Conservation (phyloP, 2,888 invertebrate genomes). For the Calliscelio sp. region DNA sequence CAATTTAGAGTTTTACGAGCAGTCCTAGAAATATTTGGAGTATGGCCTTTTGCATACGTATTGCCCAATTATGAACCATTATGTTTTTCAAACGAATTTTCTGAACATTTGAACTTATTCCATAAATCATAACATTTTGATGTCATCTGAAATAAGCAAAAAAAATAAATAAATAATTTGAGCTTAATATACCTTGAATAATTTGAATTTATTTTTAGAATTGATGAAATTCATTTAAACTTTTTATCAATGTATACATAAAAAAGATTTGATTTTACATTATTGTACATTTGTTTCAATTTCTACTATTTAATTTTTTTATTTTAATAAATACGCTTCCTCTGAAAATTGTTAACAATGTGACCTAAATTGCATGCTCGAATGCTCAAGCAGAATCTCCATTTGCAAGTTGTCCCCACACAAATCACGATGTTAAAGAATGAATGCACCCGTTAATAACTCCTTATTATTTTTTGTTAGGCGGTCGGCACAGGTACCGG, state of each 20-base stretch:
- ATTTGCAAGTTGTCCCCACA: constrained; percentile 37
- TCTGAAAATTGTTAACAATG: constrained; percentile 3
- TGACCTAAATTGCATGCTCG: constrained; percentile 33
- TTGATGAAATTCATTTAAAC: no score
- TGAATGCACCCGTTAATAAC: constrained; percentile 43
- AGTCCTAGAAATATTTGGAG: neutral
- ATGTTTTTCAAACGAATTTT: neutral
- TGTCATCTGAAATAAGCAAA: no score
- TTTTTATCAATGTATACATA: no score
- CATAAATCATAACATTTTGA: neutral
- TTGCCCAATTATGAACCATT: neutral
- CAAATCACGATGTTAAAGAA: constrained; percentile 34
- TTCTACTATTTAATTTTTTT: no score
- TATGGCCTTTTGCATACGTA: neutral
- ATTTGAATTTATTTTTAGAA: no score
- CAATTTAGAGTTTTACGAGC: neutral
- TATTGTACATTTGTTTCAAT: no score
- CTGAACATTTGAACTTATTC: neutral
- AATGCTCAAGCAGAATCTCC: neutral
- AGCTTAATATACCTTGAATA: no score
- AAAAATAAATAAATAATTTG: no score
- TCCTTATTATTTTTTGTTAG: constrained; percentile 73
- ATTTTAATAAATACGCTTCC: no score
- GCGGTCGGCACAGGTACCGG: constrained; percentile 80
- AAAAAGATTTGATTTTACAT: no score